Conservation (phyloP, 2,888 invertebrate species). For the Drosophila multiciliata region DNA sequence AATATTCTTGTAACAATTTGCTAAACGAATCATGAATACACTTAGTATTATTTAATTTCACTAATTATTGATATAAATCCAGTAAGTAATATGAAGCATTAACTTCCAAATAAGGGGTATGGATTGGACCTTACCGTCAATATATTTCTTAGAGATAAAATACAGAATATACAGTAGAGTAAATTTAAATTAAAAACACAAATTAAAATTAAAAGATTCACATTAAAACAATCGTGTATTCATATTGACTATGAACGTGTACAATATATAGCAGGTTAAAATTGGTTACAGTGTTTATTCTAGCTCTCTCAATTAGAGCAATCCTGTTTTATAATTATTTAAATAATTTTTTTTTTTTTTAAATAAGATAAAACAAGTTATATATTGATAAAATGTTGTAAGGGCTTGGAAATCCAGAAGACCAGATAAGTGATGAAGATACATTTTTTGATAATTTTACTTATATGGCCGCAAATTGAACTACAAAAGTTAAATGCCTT, state of each 20-base stretch:
- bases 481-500: neutral
- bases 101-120: neutral
- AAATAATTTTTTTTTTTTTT: neutral
- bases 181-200: neutral
- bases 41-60: neutral
- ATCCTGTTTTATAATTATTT: neutral
- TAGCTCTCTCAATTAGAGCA: neutral
- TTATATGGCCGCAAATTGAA: neutral
- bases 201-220: neutral
- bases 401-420: neutral
- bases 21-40: neutral
- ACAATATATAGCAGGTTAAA: neutral
- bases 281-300: neutral
- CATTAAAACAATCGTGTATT: neutral
- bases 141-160: neutral
- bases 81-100: neutral
- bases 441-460: too few relatives aligned
- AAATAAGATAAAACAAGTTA: neutral
- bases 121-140: neutral
- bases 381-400: too few relatives aligned
- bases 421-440: neutral
- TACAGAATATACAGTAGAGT: neutral
- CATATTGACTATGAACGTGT: neutral
- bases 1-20: slow-evolving; percentile 4
- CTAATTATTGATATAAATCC: neutral